Percentiles rank a stretch among this genome's conserved stretches.
Evolutionary conservation across 2,797 vertebrate species (phyloP).

Genomic region (Salmo trutta): DNA sequence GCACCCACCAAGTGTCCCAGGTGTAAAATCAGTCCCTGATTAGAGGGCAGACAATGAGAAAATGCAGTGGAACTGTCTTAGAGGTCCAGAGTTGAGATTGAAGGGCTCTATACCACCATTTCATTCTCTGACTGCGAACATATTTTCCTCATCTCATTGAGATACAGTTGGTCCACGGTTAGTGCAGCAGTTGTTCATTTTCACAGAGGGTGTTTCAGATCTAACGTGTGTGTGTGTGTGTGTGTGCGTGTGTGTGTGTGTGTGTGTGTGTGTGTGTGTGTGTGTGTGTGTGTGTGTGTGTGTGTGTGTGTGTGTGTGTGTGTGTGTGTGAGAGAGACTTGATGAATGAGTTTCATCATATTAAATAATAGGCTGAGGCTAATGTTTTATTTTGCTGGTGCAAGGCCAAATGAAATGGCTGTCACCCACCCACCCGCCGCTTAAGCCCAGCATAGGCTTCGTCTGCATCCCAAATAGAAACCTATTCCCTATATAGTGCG

Average conservation of each 20-base stretch:
- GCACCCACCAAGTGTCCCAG: too few relatives aligned
- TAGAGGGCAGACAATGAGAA: too few relatives aligned
- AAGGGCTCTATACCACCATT: background rate
- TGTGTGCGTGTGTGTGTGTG: too few relatives aligned
- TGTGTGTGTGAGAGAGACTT: conserved; percentile 23
- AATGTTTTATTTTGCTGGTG: conserved; percentile 59
- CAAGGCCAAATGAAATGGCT: conserved; percentile 44
- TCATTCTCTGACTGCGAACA: background rate
- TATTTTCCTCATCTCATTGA: background rate
- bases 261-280: too few relatives aligned
- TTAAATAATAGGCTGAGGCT: conserved; percentile 63
- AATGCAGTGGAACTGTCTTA: too few relatives aligned
- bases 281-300: too few relatives aligned
- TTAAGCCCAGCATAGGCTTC: background rate
- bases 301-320: too few relatives aligned
- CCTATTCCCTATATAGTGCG: too few relatives aligned
- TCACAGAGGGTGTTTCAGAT: conserved; percentile 38
- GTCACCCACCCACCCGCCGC: background rate
- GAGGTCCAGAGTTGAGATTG: too few relatives aligned
- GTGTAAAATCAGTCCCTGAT: too few relatives aligned
- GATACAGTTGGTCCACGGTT: background rate
- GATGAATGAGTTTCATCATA: conserved; percentile 59
- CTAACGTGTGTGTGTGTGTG: conserved; percentile 15
- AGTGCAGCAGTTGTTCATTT: conserved; percentile 31
- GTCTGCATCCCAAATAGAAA: too few relatives aligned